phyloP scores from a whole-genome alignment of 1,140 invertebrate species.

The Chelonus insularis region DNA sequence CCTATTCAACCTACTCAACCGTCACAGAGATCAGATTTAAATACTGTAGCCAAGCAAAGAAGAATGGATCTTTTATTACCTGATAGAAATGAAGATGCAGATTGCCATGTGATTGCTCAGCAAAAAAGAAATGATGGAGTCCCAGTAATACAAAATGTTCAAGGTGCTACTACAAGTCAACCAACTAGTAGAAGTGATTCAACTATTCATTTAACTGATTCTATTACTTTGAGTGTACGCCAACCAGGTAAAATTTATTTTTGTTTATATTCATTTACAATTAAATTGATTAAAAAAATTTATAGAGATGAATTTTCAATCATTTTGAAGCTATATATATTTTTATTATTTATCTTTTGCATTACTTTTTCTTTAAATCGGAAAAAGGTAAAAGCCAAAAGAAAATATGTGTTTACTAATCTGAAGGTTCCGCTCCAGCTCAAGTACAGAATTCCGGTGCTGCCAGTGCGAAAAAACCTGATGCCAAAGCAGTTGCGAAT shows the following conservation, averaged over 20 bases:
- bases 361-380: not conserved
- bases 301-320: no score
- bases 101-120: conserved; percentile 70
- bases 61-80: conserved; percentile 62
- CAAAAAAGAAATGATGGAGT: conserved; percentile 73
- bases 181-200: conserved; percentile 58
- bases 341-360: no score
- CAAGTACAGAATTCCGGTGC: conserved; percentile 48
- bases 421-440: conserved; percentile 53
- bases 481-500: conserved; percentile 73
- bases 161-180: conserved; percentile 60
- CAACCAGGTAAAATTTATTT: conserved; percentile 57
- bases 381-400: conserved; percentile 40
- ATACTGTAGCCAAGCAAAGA: conserved; percentile 49
- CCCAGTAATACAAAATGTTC: conserved; percentile 74
- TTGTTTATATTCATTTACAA: no score
- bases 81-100: conserved; percentile 65
- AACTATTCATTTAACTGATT: conserved; percentile 66
- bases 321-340: no score
- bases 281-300: no score
- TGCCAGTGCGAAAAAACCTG: conserved; percentile 60
- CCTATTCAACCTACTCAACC: conserved; percentile 39
- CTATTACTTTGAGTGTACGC: conserved; percentile 69
- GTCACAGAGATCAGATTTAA: conserved; percentile 29
- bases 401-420: conserved; percentile 46